Percentiles rank a stretch among this genome's conserved stretches.
Evolutionary conservation across 35 echinoderm and acorn worm genomes (phyloP).

Genomic region (Lytechinus variegatus): DNA sequence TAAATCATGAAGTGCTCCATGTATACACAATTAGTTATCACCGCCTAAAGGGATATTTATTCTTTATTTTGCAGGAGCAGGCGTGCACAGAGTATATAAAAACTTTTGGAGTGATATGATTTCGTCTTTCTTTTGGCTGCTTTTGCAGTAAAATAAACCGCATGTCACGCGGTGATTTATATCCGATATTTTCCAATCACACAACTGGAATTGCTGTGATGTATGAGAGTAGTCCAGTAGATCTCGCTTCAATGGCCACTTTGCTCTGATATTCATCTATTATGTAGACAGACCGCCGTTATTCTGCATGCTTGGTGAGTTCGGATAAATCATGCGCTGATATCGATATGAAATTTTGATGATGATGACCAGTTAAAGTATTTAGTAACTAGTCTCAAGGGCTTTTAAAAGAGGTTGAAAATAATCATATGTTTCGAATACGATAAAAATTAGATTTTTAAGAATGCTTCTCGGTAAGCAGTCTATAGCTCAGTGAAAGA

Average conservation of each 20-base stretch:
- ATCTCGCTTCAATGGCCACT: background rate
- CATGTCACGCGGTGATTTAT: background rate
- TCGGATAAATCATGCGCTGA: background rate
- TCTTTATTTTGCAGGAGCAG: no score
- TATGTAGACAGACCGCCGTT: background rate
- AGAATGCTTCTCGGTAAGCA: no score
- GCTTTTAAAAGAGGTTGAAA: background rate
- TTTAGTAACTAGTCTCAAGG: background rate
- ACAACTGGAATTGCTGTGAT: background rate
- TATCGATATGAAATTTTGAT: background rate
- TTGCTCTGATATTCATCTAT: background rate
- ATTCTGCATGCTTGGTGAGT: background rate
- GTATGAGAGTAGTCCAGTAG: background rate
- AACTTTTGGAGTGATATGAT: background rate
- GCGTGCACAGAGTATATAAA: background rate
- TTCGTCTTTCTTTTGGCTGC: background rate
- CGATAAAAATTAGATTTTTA: no score
- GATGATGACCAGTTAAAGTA: background rate
- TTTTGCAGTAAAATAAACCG: background rate
- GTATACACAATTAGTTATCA: no score
- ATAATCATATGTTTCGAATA: no score
- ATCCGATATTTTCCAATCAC: background rate
- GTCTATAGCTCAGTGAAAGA: no score
- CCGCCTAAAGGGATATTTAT: no score
- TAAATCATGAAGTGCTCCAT: no score